A percentile compares a stretch with the other conserved stretches of the same genome.
Conservation (phyloP, 2,113 vertebrate genomes). For the Eublepharis macularius region DNA sequence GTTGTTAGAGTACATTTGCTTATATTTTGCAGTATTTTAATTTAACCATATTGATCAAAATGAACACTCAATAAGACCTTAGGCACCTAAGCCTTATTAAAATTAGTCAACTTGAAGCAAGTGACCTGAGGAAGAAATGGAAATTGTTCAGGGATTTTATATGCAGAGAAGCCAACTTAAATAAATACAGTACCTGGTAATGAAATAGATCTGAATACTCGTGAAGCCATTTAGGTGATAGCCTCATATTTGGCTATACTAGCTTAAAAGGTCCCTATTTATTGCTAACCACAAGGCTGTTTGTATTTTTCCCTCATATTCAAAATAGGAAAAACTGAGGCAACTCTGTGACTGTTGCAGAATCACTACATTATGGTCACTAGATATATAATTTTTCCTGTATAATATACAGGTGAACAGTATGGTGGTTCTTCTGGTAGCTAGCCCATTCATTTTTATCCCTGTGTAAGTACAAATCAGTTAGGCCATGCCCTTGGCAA, state of each 20-base stretch:
- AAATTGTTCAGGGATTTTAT: conserved; percentile 79
- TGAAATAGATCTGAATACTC: conserved; percentile 78
- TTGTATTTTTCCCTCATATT: conserved; percentile 32
- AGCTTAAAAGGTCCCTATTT: conserved; percentile 49
- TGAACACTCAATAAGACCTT: conserved; percentile 82
- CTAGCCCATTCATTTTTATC: neutral
- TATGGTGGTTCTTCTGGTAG: conserved; percentile 37
- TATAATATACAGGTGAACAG: conserved; percentile 46
- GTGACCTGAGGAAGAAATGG: conserved; percentile 77
- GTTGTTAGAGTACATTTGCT: conserved; percentile 82
- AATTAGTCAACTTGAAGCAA: conserved; percentile 85
- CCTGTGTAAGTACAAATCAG: conserved; percentile 25
- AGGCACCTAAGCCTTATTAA: conserved; percentile 83
- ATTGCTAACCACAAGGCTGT: conserved; percentile 21
- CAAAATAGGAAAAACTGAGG: conserved; percentile 46
- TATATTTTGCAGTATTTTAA: conserved; percentile 86
- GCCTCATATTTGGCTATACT: conserved; percentile 43
- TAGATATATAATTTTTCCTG: conserved; percentile 33
- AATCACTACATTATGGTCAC: conserved; percentile 31
- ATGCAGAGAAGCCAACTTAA: conserved; percentile 77
- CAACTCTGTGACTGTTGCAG: conserved; percentile 37
- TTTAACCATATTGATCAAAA: conserved; percentile 84
- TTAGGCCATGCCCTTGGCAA: conserved; percentile 2
- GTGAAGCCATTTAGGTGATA: conserved; percentile 56
- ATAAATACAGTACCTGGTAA: conserved; percentile 84